Conservation (phyloP, 2,888 invertebrate genomes). For the Empis livida region DNA sequence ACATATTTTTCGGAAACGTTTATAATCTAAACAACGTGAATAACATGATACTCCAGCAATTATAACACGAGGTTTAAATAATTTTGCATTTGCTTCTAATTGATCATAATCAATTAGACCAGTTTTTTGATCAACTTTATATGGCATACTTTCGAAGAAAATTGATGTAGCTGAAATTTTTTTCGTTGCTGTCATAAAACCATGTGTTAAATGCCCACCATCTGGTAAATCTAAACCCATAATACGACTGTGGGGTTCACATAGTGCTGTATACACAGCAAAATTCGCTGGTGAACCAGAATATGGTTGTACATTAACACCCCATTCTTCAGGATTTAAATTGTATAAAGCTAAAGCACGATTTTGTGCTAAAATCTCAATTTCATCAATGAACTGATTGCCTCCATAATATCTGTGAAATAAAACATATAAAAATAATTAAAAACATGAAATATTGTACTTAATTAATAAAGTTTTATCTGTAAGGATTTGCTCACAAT, state of each 20-base stretch:
- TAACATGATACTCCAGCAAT: slow-evolving; percentile 93
- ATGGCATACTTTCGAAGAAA: slow-evolving; percentile 97
- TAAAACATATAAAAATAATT: too few species aligned
- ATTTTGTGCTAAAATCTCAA: slow-evolving; percentile 79
- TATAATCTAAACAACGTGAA: slow-evolving; percentile 84
- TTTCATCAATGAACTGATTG: slow-evolving; percentile 88
- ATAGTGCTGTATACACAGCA: slow-evolving; percentile 83
- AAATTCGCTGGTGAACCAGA: slow-evolving; percentile 94
- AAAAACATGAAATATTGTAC: background rate
- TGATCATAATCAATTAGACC: slow-evolving; percentile 90
- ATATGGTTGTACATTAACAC: slow-evolving; percentile 95
- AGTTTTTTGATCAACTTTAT: slow-evolving; percentile 71
- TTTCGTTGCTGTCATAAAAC: slow-evolving; percentile 79
- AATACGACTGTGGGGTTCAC: slow-evolving; percentile 86
- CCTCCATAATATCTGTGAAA: slow-evolving; percentile 86
- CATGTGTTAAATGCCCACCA: slow-evolving; percentile 91
- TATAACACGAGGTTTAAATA: slow-evolving; percentile 86
- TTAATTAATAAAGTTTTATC: too few species aligned
- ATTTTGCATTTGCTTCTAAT: slow-evolving; percentile 62
- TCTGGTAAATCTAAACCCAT: slow-evolving; percentile 96
- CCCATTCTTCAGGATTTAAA: slow-evolving; percentile 79
- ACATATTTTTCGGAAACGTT: slow-evolving; percentile 70
- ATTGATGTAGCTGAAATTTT: slow-evolving; percentile 94
- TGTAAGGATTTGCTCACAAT: too few species aligned
- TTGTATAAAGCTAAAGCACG: slow-evolving; percentile 74